Conservation (phyloP, 35 echinoderm and acorn worm genomes). For the Heliocidaris tuberculata region DNA sequence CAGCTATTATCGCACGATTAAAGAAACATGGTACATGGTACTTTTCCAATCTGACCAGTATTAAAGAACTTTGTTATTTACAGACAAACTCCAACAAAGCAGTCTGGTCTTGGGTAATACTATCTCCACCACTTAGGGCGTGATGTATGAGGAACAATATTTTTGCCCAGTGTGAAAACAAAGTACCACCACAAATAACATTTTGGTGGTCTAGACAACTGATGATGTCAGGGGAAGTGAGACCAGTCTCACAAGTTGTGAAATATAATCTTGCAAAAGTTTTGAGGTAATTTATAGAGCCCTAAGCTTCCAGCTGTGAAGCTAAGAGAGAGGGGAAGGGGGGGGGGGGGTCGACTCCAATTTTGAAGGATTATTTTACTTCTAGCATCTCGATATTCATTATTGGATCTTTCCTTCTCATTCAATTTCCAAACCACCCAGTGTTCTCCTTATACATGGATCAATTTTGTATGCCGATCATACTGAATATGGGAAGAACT, state of each 20-base stretch:
- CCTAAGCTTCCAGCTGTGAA: background rate
- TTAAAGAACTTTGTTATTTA: background rate
- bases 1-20: background rate
- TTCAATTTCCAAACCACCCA: background rate
- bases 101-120: background rate
- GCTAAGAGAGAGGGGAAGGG: background rate
- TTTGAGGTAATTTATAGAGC: background rate
- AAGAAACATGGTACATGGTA: background rate
- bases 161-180: conserved; percentile 11
- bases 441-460: background rate
- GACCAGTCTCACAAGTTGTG: background rate
- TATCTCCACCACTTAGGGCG: background rate
- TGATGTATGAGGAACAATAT: background rate
- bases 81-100: background rate
- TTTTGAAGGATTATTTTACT: background rate
- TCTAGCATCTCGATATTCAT: background rate
- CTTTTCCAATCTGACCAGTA: background rate
- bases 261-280: background rate
- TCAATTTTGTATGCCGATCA: background rate
- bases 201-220: conserved; percentile 9
- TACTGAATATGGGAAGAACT: too few relatives aligned
- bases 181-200: conserved; percentile 10
- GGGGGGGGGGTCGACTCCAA: background rate
- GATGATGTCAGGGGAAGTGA: background rate
- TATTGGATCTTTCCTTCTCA: background rate